A percentile compares a stretch with the other conserved stretches of the same genome.
Conservation (phyloP, 2,888 invertebrate species). For the Gymnocheta viridis region DNA sequence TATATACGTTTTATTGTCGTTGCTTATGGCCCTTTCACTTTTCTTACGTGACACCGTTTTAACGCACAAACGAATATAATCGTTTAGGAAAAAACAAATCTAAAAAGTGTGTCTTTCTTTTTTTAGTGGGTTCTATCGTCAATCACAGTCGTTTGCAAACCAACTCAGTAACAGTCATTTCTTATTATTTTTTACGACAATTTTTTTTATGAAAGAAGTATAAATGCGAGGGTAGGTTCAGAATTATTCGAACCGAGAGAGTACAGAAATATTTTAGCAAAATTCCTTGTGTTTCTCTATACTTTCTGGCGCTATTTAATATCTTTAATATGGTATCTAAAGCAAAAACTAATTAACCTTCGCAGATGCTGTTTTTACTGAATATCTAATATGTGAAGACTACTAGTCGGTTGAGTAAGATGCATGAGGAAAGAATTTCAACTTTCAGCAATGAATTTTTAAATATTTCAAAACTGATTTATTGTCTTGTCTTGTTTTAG, state of each 20-base stretch:
- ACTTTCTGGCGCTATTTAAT: too few relatives aligned
- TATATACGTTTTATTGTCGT: conserved; percentile 35
- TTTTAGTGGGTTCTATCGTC: conserved; percentile 37
- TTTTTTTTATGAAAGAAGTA: background rate
- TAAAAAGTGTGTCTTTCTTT: conserved; percentile 29
- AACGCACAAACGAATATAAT: conserved; percentile 1
- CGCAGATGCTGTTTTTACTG: too few relatives aligned
- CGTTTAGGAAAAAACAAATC: background rate
- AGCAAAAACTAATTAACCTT: too few relatives aligned
- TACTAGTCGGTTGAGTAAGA: too few relatives aligned
- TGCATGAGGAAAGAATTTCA: too few relatives aligned
- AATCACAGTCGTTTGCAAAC: conserved; percentile 48
- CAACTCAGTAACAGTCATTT: conserved; percentile 13
- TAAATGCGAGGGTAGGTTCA: background rate
- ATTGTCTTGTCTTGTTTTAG: too few relatives aligned
- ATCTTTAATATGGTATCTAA: too few relatives aligned
- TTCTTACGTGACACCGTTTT: conserved; percentile 65
- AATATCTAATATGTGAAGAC: too few relatives aligned
- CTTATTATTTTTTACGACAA: background rate
- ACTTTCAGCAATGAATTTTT: too few relatives aligned
- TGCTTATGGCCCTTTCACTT: conserved; percentile 59
- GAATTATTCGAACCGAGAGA: background rate
- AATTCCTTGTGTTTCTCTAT: too few relatives aligned
- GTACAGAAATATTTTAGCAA: too few relatives aligned
- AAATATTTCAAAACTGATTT: too few relatives aligned